A percentile compares a stretch with the other conserved stretches of the same genome.
phyloP scores from a whole-genome alignment of 2,888 invertebrate species.

The Spilarctia lutea region DNA sequence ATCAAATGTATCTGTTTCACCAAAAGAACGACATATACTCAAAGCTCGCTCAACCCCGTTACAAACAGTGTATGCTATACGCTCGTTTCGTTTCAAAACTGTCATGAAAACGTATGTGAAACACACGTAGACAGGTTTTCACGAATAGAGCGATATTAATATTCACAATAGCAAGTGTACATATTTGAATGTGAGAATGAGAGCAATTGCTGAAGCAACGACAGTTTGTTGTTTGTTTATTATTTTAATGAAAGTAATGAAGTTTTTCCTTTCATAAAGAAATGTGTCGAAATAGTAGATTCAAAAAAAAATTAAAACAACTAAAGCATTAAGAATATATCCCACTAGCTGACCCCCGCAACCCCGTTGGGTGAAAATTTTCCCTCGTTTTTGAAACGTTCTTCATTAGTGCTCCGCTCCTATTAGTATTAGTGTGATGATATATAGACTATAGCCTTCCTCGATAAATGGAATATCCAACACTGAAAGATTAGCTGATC shows the following conservation, averaged over 20 bases:
- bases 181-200: constrained; percentile 3
- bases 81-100: constrained; percentile 45
- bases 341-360: too few relatives aligned
- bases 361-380: too few relatives aligned
- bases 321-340: too few relatives aligned
- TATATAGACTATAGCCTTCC: too few relatives aligned
- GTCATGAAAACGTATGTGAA: constrained; percentile 12
- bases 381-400: too few relatives aligned
- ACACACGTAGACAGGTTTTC: constrained; percentile 11
- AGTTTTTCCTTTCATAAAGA: neutral
- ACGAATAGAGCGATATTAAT: neutral
- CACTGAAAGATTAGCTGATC: too few relatives aligned
- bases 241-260: neutral
- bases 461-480: too few relatives aligned
- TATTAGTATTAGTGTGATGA: too few relatives aligned
- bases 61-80: constrained; percentile 51
- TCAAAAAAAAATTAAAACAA: too few relatives aligned
- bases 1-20: constrained; percentile 37
- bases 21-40: constrained; percentile 69
- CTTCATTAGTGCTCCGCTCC: too few relatives aligned
- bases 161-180: neutral
- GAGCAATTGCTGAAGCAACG: neutral
- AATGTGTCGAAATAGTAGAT: neutral
- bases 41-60: constrained; percentile 69
- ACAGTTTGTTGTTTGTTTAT: neutral